Evolutionary conservation across 2,888 invertebrate species (phyloP), one percentile per base, ranked within the genome.

Genomic region (Amaurobius ferox): DNA sequence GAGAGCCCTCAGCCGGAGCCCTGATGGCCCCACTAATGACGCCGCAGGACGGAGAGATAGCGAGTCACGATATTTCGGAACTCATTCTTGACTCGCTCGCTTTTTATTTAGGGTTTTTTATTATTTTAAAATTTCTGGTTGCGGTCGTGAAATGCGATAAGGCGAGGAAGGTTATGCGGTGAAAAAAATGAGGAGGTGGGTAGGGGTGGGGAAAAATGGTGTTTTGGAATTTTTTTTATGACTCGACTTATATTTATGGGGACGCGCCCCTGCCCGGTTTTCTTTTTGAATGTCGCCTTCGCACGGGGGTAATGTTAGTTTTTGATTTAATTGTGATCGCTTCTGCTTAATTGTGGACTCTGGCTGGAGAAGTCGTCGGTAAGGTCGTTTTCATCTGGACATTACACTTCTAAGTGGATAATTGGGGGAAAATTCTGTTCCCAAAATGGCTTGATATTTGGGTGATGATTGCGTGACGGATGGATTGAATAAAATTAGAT

Each of bases 21-120:
- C 76, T 83, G 83, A 85, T 77, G 77, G 77, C 72, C 66, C 71
- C 72, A 66, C 83, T 85, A 85, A 85, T 85, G 83, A 85, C 83
- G 39, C 26, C 55, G 29, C 68, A 39, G 70, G 64, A 40, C 32
- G 32, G 35, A 39, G 68, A 48, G 76, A 55, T 30, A 71, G 55
- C 5, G 55, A 19, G 23, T 1, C 55, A 3, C 23, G 55, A 55
- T 55, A 55, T 55, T 55, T 23, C 23, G 23, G 23, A 55, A 23
- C 55, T 55, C 23, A 23, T 55, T 55, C 55, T 55, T 55, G 13
- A 55, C 11, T 55, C 23, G 19, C 55, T 55, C 23, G 19, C 55
- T 55, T 55, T 55, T 55, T 55, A 55, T 55, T 55, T 55, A 55
- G 55, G 55, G 23, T 55, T 55, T 44, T 55, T 55, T 55, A 55